Conservation (phyloP, 2,113 vertebrate genomes). For the Lepus americanus region DNA sequence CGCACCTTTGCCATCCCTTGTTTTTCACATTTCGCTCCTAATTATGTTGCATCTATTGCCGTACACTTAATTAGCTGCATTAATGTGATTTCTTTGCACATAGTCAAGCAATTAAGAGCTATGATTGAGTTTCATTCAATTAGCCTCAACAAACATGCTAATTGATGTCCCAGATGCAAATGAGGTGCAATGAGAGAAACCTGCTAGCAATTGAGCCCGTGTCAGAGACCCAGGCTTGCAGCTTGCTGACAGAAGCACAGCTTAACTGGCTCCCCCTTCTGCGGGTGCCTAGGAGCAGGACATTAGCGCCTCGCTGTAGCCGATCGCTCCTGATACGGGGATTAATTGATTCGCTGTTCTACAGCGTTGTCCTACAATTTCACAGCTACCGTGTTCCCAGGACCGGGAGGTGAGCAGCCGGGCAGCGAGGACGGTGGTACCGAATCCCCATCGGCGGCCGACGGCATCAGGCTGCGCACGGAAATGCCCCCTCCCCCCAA, state of each 20-base stretch:
- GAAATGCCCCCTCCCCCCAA: background rate
- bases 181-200: slow-evolving; percentile 91
- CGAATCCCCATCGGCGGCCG: rapidly evolving
- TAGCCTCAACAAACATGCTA: slow-evolving; percentile 99
- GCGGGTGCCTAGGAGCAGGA: slow-evolving; percentile 58
- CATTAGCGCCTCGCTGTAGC: slow-evolving; percentile 40
- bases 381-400: rapidly evolving
- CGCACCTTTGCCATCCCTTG: slow-evolving; percentile 83
- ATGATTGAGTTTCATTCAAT: slow-evolving; percentile 99
- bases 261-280: slow-evolving; percentile 76
- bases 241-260: slow-evolving; percentile 80
- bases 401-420: background rate
- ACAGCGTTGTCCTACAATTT: rapidly evolving
- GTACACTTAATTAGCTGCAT: slow-evolving; percentile 98
- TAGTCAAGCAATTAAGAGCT: slow-evolving; percentile 97
- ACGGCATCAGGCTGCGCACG: rapidly evolving
- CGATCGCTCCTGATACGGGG: background rate
- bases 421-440: rapidly evolving
- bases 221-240: slow-evolving; percentile 80
- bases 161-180: slow-evolving; percentile 96
- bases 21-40: slow-evolving; percentile 90
- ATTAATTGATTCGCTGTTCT: background rate
- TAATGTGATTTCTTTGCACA: slow-evolving; percentile 99
- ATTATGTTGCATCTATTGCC: slow-evolving; percentile 95
- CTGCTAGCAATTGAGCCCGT: slow-evolving; percentile 85